These are phyloP conservation scores for Euleptes europaea DNA, from an alignment of 2,113 vertebrate genomes.

Conservation along the genomic window DNA sequence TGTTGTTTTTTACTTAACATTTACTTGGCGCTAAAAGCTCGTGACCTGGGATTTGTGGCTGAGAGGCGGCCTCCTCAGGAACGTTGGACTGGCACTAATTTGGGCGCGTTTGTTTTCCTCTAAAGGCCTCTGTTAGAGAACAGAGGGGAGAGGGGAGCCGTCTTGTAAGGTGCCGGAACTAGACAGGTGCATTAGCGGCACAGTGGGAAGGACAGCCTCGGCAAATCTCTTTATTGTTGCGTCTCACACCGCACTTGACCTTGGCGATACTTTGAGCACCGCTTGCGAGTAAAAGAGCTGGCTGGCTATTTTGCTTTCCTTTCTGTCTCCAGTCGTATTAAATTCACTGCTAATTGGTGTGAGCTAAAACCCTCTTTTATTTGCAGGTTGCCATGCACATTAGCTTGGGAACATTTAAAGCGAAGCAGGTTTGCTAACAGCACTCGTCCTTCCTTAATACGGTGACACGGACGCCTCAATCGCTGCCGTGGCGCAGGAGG, in stretches of 20 bases:
- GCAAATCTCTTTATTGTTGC: slow-evolving; percentile 58
- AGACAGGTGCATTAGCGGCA: slow-evolving; percentile 74
- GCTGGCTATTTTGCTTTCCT: slow-evolving; percentile 37
- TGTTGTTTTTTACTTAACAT: slow-evolving; percentile 63
- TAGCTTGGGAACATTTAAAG: neutral
- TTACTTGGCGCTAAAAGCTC: slow-evolving; percentile 59
- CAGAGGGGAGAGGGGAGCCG: neutral
- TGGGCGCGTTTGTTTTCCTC: slow-evolving; percentile 59
- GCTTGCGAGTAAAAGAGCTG: slow-evolving; percentile 61
- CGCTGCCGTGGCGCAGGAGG: too few species aligned
- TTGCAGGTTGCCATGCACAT: slow-evolving; percentile 20
- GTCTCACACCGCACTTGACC: slow-evolving; percentile 66
- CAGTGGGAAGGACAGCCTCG: slow-evolving; percentile 61
- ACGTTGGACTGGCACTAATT: slow-evolving; percentile 64
- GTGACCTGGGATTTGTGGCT: slow-evolving; percentile 63
- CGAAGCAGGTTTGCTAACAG: neutral
- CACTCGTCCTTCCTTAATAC: neutral
- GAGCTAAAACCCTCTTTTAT: neutral
- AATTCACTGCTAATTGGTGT: slow-evolving; percentile 54
- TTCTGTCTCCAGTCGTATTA: slow-evolving; percentile 57
- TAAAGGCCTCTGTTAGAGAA: slow-evolving; percentile 51
- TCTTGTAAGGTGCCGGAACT: slow-evolving; percentile 50
- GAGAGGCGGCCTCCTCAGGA: slow-evolving; percentile 29
- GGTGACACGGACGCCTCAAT: too few species aligned
- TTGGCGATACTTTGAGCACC: slow-evolving; percentile 62